Conservation (phyloP, 2,113 vertebrate genomes). For the Dasyprocta punctata region DNA sequence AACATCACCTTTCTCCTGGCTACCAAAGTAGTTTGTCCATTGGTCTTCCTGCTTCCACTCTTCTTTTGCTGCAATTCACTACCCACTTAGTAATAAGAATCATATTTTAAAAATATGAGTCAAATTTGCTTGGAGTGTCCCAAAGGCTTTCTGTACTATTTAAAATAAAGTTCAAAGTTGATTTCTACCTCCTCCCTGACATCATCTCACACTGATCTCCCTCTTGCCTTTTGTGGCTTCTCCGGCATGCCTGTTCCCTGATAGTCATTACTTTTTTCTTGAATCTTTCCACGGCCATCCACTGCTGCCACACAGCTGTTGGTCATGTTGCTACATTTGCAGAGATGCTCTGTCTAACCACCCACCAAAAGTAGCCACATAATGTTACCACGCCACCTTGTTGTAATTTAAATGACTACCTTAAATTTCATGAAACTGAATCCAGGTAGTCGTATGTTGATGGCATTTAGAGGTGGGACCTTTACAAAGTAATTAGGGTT, state of each 20-base stretch:
- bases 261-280: neutral
- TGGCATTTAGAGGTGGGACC: neutral
- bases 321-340: neutral
- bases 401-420: neutral
- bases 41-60: neutral
- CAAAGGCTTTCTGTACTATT: neutral
- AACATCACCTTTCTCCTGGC: neutral
- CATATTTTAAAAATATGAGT: neutral
- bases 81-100: neutral
- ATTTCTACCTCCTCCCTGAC: neutral
- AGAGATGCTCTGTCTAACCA: neutral
- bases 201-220: neutral
- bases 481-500: neutral
- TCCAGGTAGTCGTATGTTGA: neutral
- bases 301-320: neutral
- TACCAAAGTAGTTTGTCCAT: neutral
- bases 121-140: neutral
- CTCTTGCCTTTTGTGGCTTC: neutral
- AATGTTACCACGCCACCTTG: neutral
- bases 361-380: neutral
- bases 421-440: neutral
- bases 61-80: neutral
- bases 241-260: neutral
- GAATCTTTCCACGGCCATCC: rapidly evolving
- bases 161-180: neutral